Evolutionary conservation across 2,888 invertebrate genomes (phyloP).

Genomic region (Antheraea assamensis): DNA sequence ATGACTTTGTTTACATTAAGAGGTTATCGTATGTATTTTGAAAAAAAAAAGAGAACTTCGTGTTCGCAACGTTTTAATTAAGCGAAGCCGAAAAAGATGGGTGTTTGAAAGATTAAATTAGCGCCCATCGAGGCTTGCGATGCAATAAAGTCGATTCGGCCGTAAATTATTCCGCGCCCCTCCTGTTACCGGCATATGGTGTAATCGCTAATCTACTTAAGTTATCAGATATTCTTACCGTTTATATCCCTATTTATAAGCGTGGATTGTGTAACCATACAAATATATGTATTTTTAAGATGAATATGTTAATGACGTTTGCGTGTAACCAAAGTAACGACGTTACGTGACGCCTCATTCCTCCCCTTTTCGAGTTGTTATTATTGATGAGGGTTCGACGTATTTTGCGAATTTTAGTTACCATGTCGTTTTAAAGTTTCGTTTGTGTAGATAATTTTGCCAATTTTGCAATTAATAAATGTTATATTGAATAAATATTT

Average conservation of each 20-base stretch:
- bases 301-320: constrained; percentile 5
- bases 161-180: constrained; percentile 60
- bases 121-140: constrained; percentile 60
- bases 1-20: constrained; percentile 3
- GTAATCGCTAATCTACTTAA: constrained; percentile 56
- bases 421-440: background rate
- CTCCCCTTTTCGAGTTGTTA: constrained; percentile 42
- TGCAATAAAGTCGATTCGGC: constrained; percentile 64
- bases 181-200: constrained; percentile 64
- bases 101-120: constrained; percentile 55
- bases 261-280: background rate
- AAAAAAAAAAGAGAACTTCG: constrained; percentile 22
- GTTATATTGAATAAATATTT: background rate
- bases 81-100: constrained; percentile 39
- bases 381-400: constrained; percentile 53
- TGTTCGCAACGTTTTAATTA: constrained; percentile 43
- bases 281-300: background rate
- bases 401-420: constrained; percentile 34
- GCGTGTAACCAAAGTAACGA: constrained; percentile 47
- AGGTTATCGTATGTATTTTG: background rate
- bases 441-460: background rate
- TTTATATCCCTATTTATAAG: constrained; percentile 27
- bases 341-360: constrained; percentile 40
- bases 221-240: constrained; percentile 40
- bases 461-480: background rate